Percentiles rank a stretch among this genome's conserved stretches.
Evolutionary conservation across 2,797 vertebrate species (phyloP).

Genomic region (Siniperca undulata): DNA sequence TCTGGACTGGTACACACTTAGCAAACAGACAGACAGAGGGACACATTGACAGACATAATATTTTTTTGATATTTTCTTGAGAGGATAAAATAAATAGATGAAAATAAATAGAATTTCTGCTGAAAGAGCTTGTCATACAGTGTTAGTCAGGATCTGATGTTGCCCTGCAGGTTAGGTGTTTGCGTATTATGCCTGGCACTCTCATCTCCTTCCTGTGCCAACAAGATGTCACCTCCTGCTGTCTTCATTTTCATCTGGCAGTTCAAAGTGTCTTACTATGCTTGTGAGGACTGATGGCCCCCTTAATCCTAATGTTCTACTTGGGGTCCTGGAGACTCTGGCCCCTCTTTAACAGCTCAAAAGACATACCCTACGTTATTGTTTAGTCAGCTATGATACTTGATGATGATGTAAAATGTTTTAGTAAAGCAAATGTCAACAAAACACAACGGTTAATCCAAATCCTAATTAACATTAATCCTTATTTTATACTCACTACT

Average conservation of each 20-base stretch:
- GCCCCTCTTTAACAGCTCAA: no score
- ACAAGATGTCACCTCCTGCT: conserved; percentile 50
- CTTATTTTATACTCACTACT: background rate
- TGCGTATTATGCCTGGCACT: conserved; percentile 21
- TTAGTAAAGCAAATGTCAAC: no score
- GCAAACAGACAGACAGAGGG: conserved; percentile 4
- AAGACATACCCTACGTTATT: no score
- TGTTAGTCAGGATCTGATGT: conserved; percentile 31
- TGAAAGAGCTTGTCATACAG: conserved; percentile 28
- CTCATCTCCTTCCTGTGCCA: conserved; percentile 54
- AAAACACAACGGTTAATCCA: background rate
- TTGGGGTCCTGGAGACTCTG: no score
- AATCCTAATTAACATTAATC: background rate
- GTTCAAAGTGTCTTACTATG: conserved; percentile 10
- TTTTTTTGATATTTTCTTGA: background rate
- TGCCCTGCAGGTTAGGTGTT: conserved; percentile 42
- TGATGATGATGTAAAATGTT: no score
- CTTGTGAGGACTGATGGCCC: background rate
- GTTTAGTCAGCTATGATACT: no score
- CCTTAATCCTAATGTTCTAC: background rate
- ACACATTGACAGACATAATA: background rate
- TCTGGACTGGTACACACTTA: background rate
- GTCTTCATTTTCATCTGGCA: conserved; percentile 34
- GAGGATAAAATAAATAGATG: conserved; percentile 6
- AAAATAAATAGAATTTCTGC: conserved; percentile 16